Base-by-base conservation (phyloP, 2,888 invertebrate species). In the Hetaerina titia region DNA sequence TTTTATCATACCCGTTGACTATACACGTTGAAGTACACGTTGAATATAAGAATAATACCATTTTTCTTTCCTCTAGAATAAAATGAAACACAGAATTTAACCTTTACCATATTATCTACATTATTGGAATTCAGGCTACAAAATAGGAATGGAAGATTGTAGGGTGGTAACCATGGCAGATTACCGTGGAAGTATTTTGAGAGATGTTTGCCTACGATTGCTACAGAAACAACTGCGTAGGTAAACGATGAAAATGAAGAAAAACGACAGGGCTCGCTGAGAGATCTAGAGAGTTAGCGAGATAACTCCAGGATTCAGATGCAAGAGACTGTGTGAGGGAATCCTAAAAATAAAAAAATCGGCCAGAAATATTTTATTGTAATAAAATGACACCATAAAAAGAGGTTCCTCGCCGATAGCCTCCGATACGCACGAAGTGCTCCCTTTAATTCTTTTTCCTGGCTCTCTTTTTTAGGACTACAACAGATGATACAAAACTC, bases 351-450 rank as follows among this genome's bases (percentile, higher is more conserved):
- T 81, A 81, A 81, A 81, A 45, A 45, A 81, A 4, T 31, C 25
- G 11, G n/a, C 89, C 57, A 56, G 89, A 22, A 4, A 56, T 89
- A 89, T 89, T 89, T 57, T 57, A 58, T 57, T 58, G 56, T 31
- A 81, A 57, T 89, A 89, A 89, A 58, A 58, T 56, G 89, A 89
- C 89, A 89, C 89, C 89, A 58, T 89, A 89, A 89, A 89, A 25
- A 31, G 89, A 9, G 89, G 58, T n/a, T 89, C 58, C 89, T n/a
- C 11, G 13, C 57, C 56, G 89, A 58, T 89, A 89, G 57, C 58
- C 11, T n/a, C 57, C 56, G 89, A 58, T 89, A 89, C 89, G 89
- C 89, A 56, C 89, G 58, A 89, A 89, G 58, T 57, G 58, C 57
- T 89, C 89, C 17, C 57, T 58, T 81, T 81, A 81, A 89, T n/a